Percentiles rank a stretch among this genome's conserved stretches.
Conservation (phyloP, 2,888 invertebrate genomes). For the Eilema caniola region DNA sequence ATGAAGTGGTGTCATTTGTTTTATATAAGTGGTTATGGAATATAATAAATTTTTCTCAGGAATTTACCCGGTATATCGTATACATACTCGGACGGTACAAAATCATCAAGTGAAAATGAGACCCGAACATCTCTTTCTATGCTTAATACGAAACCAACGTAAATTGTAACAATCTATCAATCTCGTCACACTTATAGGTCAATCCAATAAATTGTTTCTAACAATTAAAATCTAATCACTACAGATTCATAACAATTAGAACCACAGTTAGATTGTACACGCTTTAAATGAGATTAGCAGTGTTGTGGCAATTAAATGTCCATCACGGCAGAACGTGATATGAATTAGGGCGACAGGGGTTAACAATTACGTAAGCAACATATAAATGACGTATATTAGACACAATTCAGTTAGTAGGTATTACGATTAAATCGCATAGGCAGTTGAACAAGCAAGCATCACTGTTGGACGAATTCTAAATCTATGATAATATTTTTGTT, state of each 20-base stretch:
- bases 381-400: background rate
- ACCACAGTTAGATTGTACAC: conserved; percentile 17
- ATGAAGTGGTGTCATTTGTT: too few relatives aligned
- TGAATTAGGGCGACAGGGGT: conserved; percentile 35
- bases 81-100: background rate
- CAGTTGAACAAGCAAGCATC: conserved; percentile 4
- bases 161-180: background rate
- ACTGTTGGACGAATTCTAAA: background rate
- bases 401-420: background rate
- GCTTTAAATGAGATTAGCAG: conserved; percentile 40
- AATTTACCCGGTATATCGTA: background rate
- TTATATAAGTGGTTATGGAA: too few relatives aligned
- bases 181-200: background rate
- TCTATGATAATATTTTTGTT: too few relatives aligned
- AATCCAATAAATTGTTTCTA: conserved; percentile 7
- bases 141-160: background rate
- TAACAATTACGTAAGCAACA: conserved; percentile 3
- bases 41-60: background rate
- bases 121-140: background rate
- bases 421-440: background rate
- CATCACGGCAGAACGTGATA: conserved; percentile 35
- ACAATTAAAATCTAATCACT: conserved; percentile 40
- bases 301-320: conserved; percentile 55
- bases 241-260: conserved; percentile 29
- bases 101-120: background rate